Percentiles rank a stretch among this genome's conserved stretches.
Evolutionary conservation across 2,113 vertebrate species (phyloP).

Genomic region (Hypocryptadius cinnamomeus): DNA sequence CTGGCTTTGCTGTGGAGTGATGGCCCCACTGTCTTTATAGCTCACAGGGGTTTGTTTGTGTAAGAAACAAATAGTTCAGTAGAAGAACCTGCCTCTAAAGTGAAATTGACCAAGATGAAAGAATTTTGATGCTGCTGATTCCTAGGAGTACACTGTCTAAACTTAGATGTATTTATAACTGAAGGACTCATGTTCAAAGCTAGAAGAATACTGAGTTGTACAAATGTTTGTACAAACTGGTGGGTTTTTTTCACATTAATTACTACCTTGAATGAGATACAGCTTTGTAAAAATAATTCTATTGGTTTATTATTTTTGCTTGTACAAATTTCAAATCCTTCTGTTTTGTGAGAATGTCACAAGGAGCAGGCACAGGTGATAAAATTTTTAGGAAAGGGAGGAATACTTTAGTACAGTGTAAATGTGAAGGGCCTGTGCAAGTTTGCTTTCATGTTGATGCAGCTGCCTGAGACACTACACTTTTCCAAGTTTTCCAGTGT

Average conservation of each 20-base stretch:
- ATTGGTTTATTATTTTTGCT: neutral
- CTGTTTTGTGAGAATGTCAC: neutral
- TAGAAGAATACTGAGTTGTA: neutral
- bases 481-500: neutral
- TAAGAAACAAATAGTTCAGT: neutral
- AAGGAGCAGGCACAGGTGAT: neutral
- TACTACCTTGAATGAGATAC: neutral
- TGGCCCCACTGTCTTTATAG: neutral
- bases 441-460: neutral
- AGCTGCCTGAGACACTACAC: neutral
- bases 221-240: neutral
- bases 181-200: neutral
- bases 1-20: neutral
- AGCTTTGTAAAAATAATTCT: neutral
- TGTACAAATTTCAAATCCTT: neutral
- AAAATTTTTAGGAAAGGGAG: neutral
- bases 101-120: neutral
- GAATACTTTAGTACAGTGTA: neutral
- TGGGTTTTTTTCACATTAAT: neutral
- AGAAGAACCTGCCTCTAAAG: neutral
- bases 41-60: neutral
- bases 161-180: neutral
- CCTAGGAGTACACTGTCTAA: neutral
- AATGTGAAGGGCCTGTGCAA: rapidly evolving
- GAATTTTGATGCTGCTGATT: neutral